phyloP scores from a whole-genome alignment of 2,888 invertebrate genomes.

The Hemistola chrysoprasaria region DNA sequence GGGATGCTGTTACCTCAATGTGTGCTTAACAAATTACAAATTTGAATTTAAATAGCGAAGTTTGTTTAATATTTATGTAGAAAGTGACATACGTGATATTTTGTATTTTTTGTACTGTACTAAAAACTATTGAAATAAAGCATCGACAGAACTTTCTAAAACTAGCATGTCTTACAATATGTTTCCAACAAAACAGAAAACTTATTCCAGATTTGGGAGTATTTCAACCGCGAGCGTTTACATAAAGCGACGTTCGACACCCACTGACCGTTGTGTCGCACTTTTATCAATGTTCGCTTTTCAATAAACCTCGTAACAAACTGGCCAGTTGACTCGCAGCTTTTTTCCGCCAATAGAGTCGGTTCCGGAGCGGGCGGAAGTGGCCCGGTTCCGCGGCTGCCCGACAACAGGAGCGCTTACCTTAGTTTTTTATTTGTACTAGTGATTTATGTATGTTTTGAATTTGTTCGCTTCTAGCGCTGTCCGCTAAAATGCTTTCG shows the following conservation, averaged over 20 bases:
- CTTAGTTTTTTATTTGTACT: slow-evolving; percentile 79
- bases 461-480: slow-evolving; percentile 59
- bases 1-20: slow-evolving; percentile 13
- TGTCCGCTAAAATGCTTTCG: slow-evolving; percentile 72
- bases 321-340: slow-evolving; percentile 67
- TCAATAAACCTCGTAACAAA: slow-evolving; percentile 63
- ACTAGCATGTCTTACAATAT: not conserved
- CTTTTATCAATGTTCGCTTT: slow-evolving; percentile 66
- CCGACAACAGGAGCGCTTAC: slow-evolving; percentile 80
- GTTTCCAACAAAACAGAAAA: not conserved
- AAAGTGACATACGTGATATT: too few relatives aligned
- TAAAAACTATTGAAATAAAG: too few relatives aligned
- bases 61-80: too few relatives aligned
- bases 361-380: slow-evolving; percentile 68
- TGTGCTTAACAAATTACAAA: slow-evolving; percentile 16
- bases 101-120: too few relatives aligned
- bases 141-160: too few relatives aligned
- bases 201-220: slow-evolving; percentile 19
- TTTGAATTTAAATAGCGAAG: not conserved
- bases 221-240: slow-evolving; percentile 37
- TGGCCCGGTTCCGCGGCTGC: slow-evolving; percentile 59
- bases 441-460: slow-evolving; percentile 78
- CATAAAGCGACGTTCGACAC: slow-evolving; percentile 44
- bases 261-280: slow-evolving; percentile 40
- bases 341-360: slow-evolving; percentile 76